These are phyloP conservation scores for human DNA, from an alignment of 2,113 vertebrate genomes.

Conservation along the genomic window GRCh38 chr16:54569001-54569500, in stretches of 20 bases:
- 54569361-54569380: not conserved
- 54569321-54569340: not conserved
- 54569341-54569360: rapidly evolving
- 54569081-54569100: not conserved
- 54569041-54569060: constrained; percentile 45
- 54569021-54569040: not conserved
- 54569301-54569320: not conserved
- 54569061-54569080: constrained; percentile 27
- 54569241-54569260: not conserved
- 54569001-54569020: not conserved
- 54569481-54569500: too few relatives aligned
- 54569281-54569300: not conserved
- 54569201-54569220: not conserved
- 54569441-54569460: too few relatives aligned
- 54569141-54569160: not conserved
- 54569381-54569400: rapidly evolving
- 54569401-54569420: too few relatives aligned
- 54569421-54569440: not conserved
- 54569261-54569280: not conserved
- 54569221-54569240: not conserved
- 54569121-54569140: not conserved
- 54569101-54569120: not conserved
- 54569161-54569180: not conserved
- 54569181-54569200: not conserved
- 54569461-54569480: too few relatives aligned